Evolutionary conservation across 2,888 invertebrate genomes (phyloP).

Genomic region (Brachypalpus laphriformis): DNA sequence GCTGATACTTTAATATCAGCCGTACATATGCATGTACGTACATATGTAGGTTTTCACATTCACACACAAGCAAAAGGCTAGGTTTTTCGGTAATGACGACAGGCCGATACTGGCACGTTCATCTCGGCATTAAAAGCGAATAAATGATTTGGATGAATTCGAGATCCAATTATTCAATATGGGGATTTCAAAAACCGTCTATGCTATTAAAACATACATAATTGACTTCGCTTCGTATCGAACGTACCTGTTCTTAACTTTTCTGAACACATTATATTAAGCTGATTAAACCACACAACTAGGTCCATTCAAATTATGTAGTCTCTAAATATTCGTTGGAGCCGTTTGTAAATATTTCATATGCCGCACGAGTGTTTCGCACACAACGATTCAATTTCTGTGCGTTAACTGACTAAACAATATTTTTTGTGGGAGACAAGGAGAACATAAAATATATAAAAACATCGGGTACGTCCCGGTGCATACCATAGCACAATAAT

Average conservation of each 20-base stretch:
- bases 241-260: constrained; percentile 22
- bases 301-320: not conserved
- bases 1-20: not conserved
- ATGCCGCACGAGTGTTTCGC: constrained; percentile 41
- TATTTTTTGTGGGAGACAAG: constrained; percentile 57
- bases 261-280: constrained; percentile 20
- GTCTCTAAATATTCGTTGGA: constrained; percentile 24
- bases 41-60: not conserved
- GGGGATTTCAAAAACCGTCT: not conserved
- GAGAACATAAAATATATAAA: constrained; percentile 52
- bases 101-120: not conserved
- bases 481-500: constrained; percentile 38
- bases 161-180: not conserved
- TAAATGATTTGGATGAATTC: not conserved
- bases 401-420: constrained; percentile 61
- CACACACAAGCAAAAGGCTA: not conserved
- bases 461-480: constrained; percentile 19
- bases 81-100: not conserved
- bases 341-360: constrained; percentile 35
- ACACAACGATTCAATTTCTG: constrained; percentile 55
- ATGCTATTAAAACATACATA: not conserved
- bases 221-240: not conserved
- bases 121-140: not conserved
- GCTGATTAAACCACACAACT: not conserved
- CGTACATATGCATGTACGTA: not conserved